Base-by-base conservation (phyloP, 2,797 vertebrate genomes). In the Tachyglossus aculeatus region DNA sequence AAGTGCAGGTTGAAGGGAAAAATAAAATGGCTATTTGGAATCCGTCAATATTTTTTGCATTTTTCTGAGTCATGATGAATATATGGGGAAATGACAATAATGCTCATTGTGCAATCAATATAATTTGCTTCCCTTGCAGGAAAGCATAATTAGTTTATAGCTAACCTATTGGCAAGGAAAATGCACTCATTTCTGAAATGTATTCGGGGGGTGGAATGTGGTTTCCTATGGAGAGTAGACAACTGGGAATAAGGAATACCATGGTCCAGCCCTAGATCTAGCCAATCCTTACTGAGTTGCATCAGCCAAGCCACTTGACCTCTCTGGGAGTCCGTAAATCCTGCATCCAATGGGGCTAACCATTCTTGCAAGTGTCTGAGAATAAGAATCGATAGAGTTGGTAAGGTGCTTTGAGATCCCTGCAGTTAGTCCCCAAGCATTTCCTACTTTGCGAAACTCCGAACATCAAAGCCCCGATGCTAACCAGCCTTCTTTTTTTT, bases 31-130 rank as follows among this genome's bases (percentile, higher is more conserved):
- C 48, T 78, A 57, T 74, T 83, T 81, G 55, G 45, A 83, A 66
- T n/a, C 43, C 66, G 66, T 81, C 82, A 80, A 59, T 83, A 76
- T 81, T 83, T n/a, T 85, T 83, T 78, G 65, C 68, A 81, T 83
- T 71, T 80, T 81, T 76, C 59, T 64, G 67, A 80, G 71, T 77
- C 70, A 68, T 60, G 78, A 68, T 75, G 75, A 74, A 77, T 73
- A 76, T 58, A 62, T 50, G 58, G 34, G 29, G 45, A 32, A n/a
- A 73, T 61, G 71, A 81, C 71, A 76, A 80, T 80, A 61, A 74
- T 78, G 78, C 73, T 58, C 79, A 80, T 78, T 78, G 68, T 76
- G 75, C 68, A 71, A 78, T 69, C 68, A 73, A 77, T 78, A 69
- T 78, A 76, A 85, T 81, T 83, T 78, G 59, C 68, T 80, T 76